phyloP scores from a whole-genome alignment of 2,797 vertebrate genomes.

The Gouania willdenowi region DNA sequence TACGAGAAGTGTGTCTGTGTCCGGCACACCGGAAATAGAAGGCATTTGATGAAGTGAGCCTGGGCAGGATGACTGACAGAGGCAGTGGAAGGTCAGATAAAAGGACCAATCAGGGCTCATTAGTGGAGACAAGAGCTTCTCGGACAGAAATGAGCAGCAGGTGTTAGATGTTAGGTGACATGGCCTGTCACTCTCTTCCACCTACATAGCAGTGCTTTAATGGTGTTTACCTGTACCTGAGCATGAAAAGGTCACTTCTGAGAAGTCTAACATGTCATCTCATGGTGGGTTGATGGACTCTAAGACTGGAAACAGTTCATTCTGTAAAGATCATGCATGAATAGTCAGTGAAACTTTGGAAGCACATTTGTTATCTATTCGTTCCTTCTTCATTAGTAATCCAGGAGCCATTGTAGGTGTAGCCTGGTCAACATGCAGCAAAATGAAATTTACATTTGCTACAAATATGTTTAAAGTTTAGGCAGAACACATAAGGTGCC shows the following conservation, averaged over 20 bases:
- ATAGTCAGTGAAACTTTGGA: too few species aligned
- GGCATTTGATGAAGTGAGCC: constrained; percentile 8
- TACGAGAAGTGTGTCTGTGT: constrained; percentile 24
- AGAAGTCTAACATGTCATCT: constrained; percentile 14
- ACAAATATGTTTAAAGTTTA: too few species aligned
- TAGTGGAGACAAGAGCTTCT: constrained; percentile 31
- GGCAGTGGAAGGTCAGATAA: neutral
- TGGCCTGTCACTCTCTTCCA: constrained; percentile 2
- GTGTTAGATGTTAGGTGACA: constrained; percentile 37
- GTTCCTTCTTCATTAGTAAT: too few species aligned
- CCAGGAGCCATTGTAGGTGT: too few species aligned
- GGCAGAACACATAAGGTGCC: too few species aligned
- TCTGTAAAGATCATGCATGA: too few species aligned
- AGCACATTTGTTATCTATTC: too few species aligned
- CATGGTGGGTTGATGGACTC: constrained; percentile 21
- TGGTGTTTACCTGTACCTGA: constrained; percentile 34
- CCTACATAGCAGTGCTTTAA: constrained; percentile 33
- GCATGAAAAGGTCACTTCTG: constrained; percentile 19
- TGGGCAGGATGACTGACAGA: constrained; percentile 11
- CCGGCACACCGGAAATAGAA: constrained; percentile 24
- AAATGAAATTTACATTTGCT: too few species aligned
- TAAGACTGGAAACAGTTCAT: constrained; percentile 1
- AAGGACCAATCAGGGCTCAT: constrained; percentile 31
- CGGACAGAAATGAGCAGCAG: constrained; percentile 28
- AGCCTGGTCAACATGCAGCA: too few species aligned